Evolutionary conservation across 2,113 vertebrate genomes (phyloP).

Genomic region (Psilopsiagon aymara): DNA sequence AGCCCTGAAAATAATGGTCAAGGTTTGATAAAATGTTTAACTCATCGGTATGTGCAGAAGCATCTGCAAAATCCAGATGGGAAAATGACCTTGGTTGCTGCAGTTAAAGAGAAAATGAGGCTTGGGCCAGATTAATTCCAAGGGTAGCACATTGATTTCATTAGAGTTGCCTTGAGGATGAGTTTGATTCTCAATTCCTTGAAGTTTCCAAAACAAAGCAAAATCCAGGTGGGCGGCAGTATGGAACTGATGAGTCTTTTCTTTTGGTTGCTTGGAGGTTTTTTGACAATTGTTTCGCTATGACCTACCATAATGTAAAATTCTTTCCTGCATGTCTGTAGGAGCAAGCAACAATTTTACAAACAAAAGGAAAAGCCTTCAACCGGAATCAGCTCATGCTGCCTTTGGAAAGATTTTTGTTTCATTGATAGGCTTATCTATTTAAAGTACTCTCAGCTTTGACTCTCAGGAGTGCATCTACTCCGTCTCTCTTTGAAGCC

Average conservation of each 20-base stretch:
- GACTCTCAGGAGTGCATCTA: background rate
- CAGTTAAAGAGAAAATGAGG: constrained; percentile 53
- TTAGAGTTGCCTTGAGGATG: background rate
- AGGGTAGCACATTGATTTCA: background rate
- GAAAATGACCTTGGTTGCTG: constrained; percentile 50
- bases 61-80: constrained; percentile 46
- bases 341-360: background rate
- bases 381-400: background rate
- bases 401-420: background rate
- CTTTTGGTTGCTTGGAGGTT: background rate
- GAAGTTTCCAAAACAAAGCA: background rate
- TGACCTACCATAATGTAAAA: background rate
- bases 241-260: background rate
- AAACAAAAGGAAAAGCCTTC: background rate
- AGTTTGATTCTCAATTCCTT: background rate
- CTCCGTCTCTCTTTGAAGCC: background rate
- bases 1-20: background rate
- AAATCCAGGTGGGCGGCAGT: background rate
- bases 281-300: background rate
- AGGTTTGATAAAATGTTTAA: constrained; percentile 29
- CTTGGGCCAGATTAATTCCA: constrained; percentile 50
- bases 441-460: background rate
- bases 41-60: constrained; percentile 44
- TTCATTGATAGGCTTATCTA: background rate
- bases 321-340: background rate